Base-by-base conservation (phyloP, 2,888 invertebrate genomes). In the Crocallis elinguaria region DNA sequence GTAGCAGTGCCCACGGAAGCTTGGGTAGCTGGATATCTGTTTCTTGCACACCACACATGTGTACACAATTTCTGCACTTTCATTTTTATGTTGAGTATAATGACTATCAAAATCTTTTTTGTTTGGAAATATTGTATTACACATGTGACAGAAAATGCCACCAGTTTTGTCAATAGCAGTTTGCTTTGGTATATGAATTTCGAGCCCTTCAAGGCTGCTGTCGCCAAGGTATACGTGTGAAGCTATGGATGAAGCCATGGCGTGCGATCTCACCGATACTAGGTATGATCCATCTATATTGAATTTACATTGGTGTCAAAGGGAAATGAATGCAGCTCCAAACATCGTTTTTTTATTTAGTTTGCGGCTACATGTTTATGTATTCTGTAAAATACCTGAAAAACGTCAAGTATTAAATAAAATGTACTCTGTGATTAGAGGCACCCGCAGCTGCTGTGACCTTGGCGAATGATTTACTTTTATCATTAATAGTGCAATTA, bases 1-100 rank as follows among this genome's bases (percentile, higher is more conserved):
- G 71, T 94, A 94, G 77, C 93, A 93, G 75, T 94, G 94, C 19
- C 92, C 93, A 46, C 93, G 84, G 77, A 93, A 93, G 49, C 91
- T 92, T 1, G 92, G 86, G 72, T 93, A 94, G 45, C 88, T 88
- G 25, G 83, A 77, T 56, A 92, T 86, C 56, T 92, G 88, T 64
- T 92, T 92, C 64, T 83, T 84, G 71, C 94, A 94, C 56, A 86
- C 86, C 5, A 93, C 91, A 71, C 94, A 94, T 5, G 93, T 93
- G 75, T 93, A 94, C 13, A 91, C 79, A 32, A 86, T 80, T 2
- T 77, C 76, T 11, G 67, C 60, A 6, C 53, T 66, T 14, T 69
- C 71, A 19, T 66, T 60, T 5, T 90, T 86, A 57, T 88, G 87
- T 51, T 80, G 73, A n/a, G 67, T 57, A 64, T 93, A 93, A 69